These are phyloP conservation scores for Cololabis saira DNA, from an alignment of 2,113 vertebrate genomes.

Conservation along the genomic window DNA sequence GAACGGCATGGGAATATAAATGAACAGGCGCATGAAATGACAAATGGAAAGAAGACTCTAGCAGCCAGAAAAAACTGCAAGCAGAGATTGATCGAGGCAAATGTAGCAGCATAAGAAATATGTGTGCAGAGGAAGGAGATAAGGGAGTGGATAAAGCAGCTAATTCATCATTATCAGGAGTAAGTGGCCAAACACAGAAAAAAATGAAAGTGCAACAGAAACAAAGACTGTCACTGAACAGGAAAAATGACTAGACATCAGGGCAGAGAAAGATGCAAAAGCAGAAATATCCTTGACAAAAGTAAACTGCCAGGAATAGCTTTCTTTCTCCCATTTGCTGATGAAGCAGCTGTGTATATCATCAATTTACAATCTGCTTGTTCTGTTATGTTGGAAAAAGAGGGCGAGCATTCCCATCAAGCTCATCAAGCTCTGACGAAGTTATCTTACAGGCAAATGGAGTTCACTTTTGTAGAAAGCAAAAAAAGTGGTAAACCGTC, in stretches of 20 bases:
- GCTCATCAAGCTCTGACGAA: slow-evolving; percentile 22
- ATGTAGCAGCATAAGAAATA: slow-evolving; percentile 37
- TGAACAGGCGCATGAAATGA: slow-evolving; percentile 17
- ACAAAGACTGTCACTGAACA: neutral
- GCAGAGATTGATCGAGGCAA: slow-evolving; percentile 45
- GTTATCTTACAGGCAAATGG: slow-evolving; percentile 24
- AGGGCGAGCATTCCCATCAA: slow-evolving; percentile 22
- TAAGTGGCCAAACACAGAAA: slow-evolving; percentile 7
- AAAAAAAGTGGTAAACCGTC: slow-evolving; percentile 4
- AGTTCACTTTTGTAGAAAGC: slow-evolving; percentile 17
- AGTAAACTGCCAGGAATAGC: slow-evolving; percentile 36
- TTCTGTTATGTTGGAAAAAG: slow-evolving; percentile 16
- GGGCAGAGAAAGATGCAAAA: slow-evolving; percentile 11
- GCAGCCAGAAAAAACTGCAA: slow-evolving; percentile 22
- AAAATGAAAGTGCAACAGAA: slow-evolving; percentile 2
- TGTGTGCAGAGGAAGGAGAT: slow-evolving; percentile 9
- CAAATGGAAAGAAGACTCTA: slow-evolving; percentile 12
- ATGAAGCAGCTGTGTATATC: slow-evolving; percentile 37
- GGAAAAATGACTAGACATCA: slow-evolving; percentile 16
- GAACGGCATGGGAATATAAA: slow-evolving; percentile 12
- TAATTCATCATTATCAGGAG: slow-evolving; percentile 33
- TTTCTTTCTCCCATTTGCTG: slow-evolving; percentile 36
- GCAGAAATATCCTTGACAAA: slow-evolving; percentile 35
- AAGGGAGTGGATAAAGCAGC: slow-evolving; percentile 17
- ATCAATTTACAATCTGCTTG: slow-evolving; percentile 17